A percentile compares a stretch with the other conserved stretches of the same genome.
Evolutionary conservation across 2,113 vertebrate genomes (phyloP).

Genomic region (Gallinago paraguaiae): DNA sequence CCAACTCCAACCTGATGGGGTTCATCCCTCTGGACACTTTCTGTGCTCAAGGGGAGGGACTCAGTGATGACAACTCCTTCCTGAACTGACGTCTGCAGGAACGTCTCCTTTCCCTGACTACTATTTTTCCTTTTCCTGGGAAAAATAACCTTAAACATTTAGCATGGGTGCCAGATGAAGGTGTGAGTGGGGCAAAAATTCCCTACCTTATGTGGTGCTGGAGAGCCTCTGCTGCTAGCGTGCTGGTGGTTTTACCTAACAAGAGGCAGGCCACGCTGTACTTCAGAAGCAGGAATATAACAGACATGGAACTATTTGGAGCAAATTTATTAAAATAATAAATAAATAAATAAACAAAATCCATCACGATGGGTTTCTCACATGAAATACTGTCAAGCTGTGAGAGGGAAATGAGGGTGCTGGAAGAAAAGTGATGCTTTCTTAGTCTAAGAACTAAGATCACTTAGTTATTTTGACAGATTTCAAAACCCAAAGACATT

Average conservation of each 20-base stretch:
- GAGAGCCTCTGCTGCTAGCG: not conserved
- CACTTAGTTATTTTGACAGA: not conserved
- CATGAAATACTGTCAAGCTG: not conserved
- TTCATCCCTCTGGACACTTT: not conserved
- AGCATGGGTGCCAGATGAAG: not conserved
- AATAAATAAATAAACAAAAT: not conserved
- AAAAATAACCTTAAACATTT: not conserved
- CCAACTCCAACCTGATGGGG: not conserved
- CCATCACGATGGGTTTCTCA: not conserved
- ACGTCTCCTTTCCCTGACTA: not conserved
- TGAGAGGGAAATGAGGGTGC: not conserved
- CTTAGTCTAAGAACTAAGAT: not conserved
- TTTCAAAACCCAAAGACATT: not conserved
- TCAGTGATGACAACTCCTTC: fast-evolving
- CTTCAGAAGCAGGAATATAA: not conserved
- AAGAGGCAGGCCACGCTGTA: fast-evolving
- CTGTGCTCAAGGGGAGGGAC: not conserved
- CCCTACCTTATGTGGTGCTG: not conserved
- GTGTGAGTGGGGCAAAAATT: not conserved
- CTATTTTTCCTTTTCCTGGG: too few species aligned
- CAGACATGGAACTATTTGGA: not conserved
- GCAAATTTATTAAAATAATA: not conserved
- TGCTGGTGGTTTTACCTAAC: fast-evolving
- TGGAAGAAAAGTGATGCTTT: not conserved
- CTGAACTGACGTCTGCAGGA: not conserved